Conservation (phyloP, 92 coral and sea anemone genomes). For the Epizoanthus rinbou region DNA sequence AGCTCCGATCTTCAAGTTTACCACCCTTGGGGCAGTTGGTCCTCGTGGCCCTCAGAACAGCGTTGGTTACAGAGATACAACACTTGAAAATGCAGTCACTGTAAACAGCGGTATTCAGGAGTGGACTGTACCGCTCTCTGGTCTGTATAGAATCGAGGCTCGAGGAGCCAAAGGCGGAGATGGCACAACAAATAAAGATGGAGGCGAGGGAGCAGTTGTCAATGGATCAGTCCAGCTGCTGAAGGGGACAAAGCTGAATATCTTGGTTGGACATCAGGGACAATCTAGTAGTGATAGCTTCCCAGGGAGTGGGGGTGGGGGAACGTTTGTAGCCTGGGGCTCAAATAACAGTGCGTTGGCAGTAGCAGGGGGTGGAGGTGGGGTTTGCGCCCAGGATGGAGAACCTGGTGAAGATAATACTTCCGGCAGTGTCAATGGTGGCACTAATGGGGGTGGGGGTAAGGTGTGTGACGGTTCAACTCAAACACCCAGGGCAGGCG, state of each 20-base stretch:
- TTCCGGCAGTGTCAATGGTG: slow-evolving; percentile 18
- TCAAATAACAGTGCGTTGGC: neutral
- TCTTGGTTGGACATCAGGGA: slow-evolving; percentile 1
- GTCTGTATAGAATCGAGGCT: neutral
- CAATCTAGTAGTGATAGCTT: neutral
- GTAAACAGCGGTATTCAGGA: slow-evolving; percentile 10
- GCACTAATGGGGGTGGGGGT: neutral
- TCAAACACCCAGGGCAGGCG: neutral
- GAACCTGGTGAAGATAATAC: neutral
- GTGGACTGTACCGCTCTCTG: slow-evolving; percentile 9
- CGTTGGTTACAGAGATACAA: neutral
- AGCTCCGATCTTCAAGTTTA: neutral
- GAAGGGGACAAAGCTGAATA: neutral
- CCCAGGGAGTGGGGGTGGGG: slow-evolving; percentile 22
- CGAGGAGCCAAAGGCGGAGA: neutral
- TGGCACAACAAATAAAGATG: neutral
- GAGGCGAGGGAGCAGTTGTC: slow-evolving; percentile 9
- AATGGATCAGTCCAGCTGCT: neutral
- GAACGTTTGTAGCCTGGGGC: neutral
- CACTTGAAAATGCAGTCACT: neutral
- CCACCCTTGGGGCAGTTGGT: slow-evolving; percentile 1
- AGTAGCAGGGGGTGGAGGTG: slow-evolving; percentile 9
- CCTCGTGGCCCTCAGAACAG: neutral
- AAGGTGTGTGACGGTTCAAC: neutral
- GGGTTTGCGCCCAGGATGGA: neutral